phyloP scores from a whole-genome alignment of 2,888 invertebrate genomes.

The Galerucella calmariensis region DNA sequence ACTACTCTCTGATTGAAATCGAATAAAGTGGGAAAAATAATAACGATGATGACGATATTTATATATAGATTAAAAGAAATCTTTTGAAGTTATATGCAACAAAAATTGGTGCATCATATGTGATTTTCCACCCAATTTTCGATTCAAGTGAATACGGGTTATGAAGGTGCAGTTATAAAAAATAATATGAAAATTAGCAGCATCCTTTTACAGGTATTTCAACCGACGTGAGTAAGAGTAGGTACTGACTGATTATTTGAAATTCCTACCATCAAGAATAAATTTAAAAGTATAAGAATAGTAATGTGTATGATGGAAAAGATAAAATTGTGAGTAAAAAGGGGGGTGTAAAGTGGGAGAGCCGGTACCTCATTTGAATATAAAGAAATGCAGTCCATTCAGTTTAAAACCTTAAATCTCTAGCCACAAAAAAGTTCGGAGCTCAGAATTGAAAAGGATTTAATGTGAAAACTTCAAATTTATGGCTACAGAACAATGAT shows the following conservation, averaged over 20 bases:
- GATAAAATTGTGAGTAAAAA: conserved; percentile 43
- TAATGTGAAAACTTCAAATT: conserved; percentile 67
- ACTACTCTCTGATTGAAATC: no score
- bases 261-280: conserved; percentile 27
- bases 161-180: no score
- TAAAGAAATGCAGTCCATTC: conserved; percentile 64
- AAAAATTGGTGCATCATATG: no score
- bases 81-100: no score
- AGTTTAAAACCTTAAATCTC: conserved; percentile 63
- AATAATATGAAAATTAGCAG: no score
- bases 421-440: conserved; percentile 56
- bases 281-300: conserved; percentile 34
- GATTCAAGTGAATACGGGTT: no score
- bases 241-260: neutral
- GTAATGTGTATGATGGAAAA: conserved; percentile 40
- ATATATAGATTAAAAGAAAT: no score
- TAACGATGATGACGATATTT: no score
- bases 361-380: conserved; percentile 62
- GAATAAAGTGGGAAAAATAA: no score
- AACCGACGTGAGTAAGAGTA: no score
- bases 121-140: no score
- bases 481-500: conserved; percentile 66
- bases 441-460: conserved; percentile 64
- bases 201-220: no score
- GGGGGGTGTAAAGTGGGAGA: conserved; percentile 50